Evolutionary conservation across 2,113 vertebrate species (phyloP).

Genomic region (Furnarius figulus): DNA sequence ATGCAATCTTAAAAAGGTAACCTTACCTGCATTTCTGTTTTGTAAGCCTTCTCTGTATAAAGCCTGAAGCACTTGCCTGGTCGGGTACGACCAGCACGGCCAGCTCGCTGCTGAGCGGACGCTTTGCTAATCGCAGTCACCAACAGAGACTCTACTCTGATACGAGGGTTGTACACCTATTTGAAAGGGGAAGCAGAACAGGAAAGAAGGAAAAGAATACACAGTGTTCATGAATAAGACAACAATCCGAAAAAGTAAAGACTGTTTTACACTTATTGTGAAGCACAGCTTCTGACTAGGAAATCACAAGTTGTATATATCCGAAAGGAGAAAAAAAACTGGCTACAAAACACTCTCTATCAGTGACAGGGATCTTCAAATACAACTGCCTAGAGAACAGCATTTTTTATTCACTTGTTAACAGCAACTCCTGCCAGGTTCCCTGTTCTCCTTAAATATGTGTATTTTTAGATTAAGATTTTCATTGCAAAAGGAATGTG

Average conservation of each 20-base stretch:
- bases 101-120: conserved; percentile 96
- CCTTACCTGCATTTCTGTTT: conserved; percentile 96
- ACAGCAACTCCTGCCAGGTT: neutral
- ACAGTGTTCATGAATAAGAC: neutral
- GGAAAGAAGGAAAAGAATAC: neutral
- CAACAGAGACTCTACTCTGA: conserved; percentile 94
- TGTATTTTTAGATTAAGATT: neutral
- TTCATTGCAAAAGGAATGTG: neutral
- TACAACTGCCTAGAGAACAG: neutral
- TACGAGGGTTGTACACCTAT: conserved; percentile 98
- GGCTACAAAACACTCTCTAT: neutral
- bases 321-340: neutral
- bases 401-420: neutral
- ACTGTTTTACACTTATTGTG: neutral
- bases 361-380: neutral
- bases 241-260: neutral
- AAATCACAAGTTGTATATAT: neutral
- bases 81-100: conserved; percentile 93
- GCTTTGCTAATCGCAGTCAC: conserved; percentile 99
- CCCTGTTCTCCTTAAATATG: neutral
- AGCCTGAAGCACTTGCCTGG: conserved; percentile 96
- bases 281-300: neutral
- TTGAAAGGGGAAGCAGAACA: neutral
- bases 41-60: conserved; percentile 97
- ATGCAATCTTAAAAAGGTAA: fast-evolving